Evolutionary conservation across 2,797 vertebrate species (phyloP).

Genomic region (Chloroceryle amazona): DNA sequence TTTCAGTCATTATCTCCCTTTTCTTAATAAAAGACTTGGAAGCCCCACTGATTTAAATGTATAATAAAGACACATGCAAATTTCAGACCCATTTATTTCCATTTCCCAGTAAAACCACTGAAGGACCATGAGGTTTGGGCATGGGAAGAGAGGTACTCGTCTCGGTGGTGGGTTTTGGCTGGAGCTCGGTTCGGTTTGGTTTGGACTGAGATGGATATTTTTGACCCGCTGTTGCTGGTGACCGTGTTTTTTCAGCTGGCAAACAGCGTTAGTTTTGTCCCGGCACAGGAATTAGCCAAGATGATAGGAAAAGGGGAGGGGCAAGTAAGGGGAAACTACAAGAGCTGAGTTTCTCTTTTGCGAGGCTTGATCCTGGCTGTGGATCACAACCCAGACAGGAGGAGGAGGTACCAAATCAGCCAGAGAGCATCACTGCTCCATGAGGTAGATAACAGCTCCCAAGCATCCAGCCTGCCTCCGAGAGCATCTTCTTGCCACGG

Average conservation of each 20-base stretch:
- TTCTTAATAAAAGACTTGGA: not conserved
- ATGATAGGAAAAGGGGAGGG: not conserved
- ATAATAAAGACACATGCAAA: not conserved
- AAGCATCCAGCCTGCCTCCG: not conserved
- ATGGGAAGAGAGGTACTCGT: not conserved
- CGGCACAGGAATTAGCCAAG: not conserved
- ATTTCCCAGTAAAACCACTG: not conserved
- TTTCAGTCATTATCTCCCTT: not conserved
- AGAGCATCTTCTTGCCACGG: not conserved
- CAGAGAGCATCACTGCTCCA: not conserved
- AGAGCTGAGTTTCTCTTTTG: not conserved
- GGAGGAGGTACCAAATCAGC: not conserved
- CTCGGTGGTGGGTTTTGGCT: rapidly evolving
- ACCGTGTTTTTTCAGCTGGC: not conserved
- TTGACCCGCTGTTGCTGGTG: not conserved
- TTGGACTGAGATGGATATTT: not conserved
- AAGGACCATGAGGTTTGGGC: not conserved
- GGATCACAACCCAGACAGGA: not conserved
- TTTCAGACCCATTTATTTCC: not conserved
- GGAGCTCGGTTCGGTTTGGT: not conserved
- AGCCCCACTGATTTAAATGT: not conserved
- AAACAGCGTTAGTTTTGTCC: not conserved
- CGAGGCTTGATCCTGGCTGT: not conserved
- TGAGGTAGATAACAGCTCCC: not conserved
- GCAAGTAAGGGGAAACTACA: not conserved